Percentiles rank a stretch among this genome's conserved stretches.
These are phyloP conservation scores for Zosterops lateralis DNA, from an alignment of 2,113 vertebrate genomes.

Conservation along the genomic window DNA sequence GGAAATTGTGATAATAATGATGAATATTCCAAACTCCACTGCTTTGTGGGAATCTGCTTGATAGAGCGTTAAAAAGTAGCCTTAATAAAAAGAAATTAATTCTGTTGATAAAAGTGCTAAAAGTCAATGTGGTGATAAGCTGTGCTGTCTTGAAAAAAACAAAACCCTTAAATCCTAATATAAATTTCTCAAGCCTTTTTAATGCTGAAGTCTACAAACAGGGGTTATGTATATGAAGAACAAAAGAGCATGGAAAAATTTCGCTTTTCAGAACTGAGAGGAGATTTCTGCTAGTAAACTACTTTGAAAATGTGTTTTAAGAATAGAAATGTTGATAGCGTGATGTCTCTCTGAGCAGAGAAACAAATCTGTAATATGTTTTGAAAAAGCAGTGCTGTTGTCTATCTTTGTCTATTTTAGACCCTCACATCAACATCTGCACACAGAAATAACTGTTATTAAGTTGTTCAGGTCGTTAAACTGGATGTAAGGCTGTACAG, in stretches of 20 bases:
- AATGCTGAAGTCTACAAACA: neutral
- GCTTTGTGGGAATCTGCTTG: neutral
- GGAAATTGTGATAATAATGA: neutral
- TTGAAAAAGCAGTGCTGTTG: neutral
- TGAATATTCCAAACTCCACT: neutral
- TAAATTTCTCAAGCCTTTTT: neutral
- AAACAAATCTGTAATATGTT: neutral
- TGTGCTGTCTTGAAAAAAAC: neutral
- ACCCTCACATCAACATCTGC: neutral
- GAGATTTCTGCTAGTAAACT: neutral
- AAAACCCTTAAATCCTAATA: neutral
- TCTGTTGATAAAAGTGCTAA: neutral
- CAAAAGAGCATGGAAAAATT: neutral
- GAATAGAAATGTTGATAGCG: neutral
- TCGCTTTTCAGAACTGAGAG: neutral
- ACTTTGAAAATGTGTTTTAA: neutral
- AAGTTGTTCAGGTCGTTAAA: neutral
- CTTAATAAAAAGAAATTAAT: neutral
- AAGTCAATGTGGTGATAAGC: neutral
- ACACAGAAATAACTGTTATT: neutral
- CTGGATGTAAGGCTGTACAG: neutral
- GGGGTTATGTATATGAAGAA: neutral
- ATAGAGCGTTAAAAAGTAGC: neutral
- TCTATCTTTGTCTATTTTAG: neutral
- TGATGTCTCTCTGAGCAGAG: neutral